These are phyloP conservation scores for Eupeodes luniger DNA, from an alignment of 2,888 invertebrate genomes.

Conservation along the genomic window DNA sequence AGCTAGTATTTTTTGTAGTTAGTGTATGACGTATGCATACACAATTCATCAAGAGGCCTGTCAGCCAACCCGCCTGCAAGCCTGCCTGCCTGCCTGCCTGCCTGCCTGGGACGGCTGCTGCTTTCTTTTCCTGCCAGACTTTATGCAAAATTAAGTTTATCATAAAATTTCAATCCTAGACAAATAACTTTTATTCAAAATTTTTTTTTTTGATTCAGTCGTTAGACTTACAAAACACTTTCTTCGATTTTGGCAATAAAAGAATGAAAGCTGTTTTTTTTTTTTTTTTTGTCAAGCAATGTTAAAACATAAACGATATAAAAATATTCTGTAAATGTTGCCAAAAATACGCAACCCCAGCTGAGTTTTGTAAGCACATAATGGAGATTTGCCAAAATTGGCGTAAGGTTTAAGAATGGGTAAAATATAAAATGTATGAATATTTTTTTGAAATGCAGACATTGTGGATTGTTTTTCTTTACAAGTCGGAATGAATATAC, in stretches of 20 bases:
- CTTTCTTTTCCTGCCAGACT: constrained; percentile 50
- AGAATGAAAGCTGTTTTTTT: background rate
- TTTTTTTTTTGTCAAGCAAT: background rate
- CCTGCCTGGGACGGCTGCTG: background rate
- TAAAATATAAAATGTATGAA: constrained; percentile 45
- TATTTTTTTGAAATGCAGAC: constrained; percentile 66
- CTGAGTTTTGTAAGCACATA: constrained; percentile 30
- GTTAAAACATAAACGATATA: constrained; percentile 33
- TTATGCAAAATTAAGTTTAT: constrained; percentile 75
- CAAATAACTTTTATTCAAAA: constrained; percentile 67
- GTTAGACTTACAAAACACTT: constrained; percentile 48
- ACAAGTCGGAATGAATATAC: constrained; percentile 13
- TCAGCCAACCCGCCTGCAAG: background rate
- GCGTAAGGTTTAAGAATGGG: constrained; percentile 18
- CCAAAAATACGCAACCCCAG: constrained; percentile 69
- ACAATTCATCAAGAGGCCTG: constrained; percentile 62
- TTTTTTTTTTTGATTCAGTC: constrained; percentile 23
- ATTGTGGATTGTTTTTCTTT: constrained; percentile 58
- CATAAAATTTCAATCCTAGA: constrained; percentile 74
- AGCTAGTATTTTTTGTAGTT: background rate
- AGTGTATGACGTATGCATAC: background rate
- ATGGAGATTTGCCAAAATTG: constrained; percentile 70
- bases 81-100: no score
- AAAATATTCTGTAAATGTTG: constrained; percentile 42
- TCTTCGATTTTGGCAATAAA: constrained; percentile 45